Evolutionary conservation across 2,797 vertebrate genomes (phyloP), one percentile per base, ranked within the genome.

Genomic region (Pipistrellus kuhlii): DNA sequence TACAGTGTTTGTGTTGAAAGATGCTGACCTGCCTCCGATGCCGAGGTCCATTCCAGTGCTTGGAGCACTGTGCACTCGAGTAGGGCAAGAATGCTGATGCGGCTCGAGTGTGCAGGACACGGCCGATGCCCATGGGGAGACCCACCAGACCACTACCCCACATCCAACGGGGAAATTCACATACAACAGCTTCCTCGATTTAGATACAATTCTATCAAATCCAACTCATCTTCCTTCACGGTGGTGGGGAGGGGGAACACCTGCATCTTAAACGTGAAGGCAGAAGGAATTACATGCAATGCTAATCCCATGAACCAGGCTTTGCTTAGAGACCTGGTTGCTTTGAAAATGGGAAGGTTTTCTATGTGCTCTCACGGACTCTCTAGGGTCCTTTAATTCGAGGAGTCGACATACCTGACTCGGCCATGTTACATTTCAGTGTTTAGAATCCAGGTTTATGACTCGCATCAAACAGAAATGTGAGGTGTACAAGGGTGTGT

Each of bases 191-290:
- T 53, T 64, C 94, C 91, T 82, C 57, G 86, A 77, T 92, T 66
- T 53, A 85, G 85, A 89, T 64, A 90, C 5, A 84, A 90, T 95
- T 93, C 88, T 94, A 95, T 80, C 82, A 95, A 93, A 95, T 90
- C 35, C 76, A 94, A 85, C 20, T 95, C 81, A 23, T 73, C 62
- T 48, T 83, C 48, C 66, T 93, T 75, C 25, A 66, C 6, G 12
- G 30, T n/a, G 4, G 41, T 8, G 14, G 64, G 5, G 5, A 6
- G 32, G 13, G 66, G 41, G 17, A 93, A 83, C 30, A 20, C n/a
- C 35, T 85, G 21, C 27, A 53, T 76, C 73, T 75, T 88, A 66
- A 41, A 71, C 55, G 20, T 66, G 46, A 83, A 78, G 13, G 66
- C 73, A 89, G 75, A 88, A 46, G 23, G 83, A 68, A 80, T 62